Conservation (phyloP, 2,888 invertebrate species). For the Drosophila borealis region DNA sequence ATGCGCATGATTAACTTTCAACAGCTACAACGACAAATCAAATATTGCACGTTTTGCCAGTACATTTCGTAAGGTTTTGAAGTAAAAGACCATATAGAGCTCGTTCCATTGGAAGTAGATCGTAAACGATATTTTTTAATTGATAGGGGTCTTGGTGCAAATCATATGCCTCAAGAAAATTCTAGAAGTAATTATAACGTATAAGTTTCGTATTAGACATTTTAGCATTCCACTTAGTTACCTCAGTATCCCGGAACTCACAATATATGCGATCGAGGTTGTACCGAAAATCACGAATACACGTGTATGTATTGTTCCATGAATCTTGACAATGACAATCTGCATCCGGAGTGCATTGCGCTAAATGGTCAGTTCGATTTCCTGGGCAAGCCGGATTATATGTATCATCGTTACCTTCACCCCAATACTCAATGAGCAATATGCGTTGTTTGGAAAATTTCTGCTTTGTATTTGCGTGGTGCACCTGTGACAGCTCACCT, state of each 20-base stretch:
- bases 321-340: conserved; percentile 95
- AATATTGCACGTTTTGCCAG: conserved; percentile 71
- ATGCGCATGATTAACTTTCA: no score
- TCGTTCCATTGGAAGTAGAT: conserved; percentile 86
- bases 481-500: conserved; percentile 63
- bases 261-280: conserved; percentile 84
- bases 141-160: conserved; percentile 90
- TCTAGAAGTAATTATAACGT: conserved; percentile 84
- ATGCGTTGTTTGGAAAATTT: conserved; percentile 12
- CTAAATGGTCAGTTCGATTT: conserved; percentile 84
- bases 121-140: conserved; percentile 87
- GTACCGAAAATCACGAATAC: conserved; percentile 89
- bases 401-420: conserved; percentile 88
- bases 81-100: conserved; percentile 86
- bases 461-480: conserved; percentile 20
- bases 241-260: conserved; percentile 85
- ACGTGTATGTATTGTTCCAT: conserved; percentile 92
- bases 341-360: conserved; percentile 88
- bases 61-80: conserved; percentile 80
- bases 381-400: conserved; percentile 89
- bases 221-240: conserved; percentile 57
- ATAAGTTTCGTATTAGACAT: background rate
- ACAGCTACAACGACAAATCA: conserved; percentile 6
- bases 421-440: conserved; percentile 92
- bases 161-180: conserved; percentile 92